Conservation (phyloP, 2,797 vertebrate genomes). For the Myotis planiceps region DNA sequence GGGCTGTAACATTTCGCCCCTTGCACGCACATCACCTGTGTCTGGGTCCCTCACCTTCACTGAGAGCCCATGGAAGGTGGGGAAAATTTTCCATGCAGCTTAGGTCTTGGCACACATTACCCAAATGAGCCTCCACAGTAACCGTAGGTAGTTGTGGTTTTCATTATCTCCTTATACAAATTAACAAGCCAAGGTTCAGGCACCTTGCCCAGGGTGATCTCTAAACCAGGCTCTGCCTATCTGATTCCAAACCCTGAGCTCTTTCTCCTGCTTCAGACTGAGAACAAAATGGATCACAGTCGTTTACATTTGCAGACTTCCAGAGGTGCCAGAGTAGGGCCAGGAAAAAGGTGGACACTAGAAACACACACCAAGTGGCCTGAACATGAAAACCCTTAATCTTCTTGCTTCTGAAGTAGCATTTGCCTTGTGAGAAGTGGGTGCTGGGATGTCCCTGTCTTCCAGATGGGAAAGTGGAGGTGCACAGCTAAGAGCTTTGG, state of each 20-base stretch:
- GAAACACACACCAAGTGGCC: not conserved
- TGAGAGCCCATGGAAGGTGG: not conserved
- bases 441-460: rapidly evolving
- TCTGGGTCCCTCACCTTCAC: too few species aligned
- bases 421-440: not conserved
- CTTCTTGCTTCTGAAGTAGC: not conserved
- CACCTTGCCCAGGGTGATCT: not conserved
- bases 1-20: not conserved
- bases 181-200: not conserved
- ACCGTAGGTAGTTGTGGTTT: rapidly evolving
- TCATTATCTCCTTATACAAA: rapidly evolving
- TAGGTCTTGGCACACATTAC: not conserved
- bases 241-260: not conserved
- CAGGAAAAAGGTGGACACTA: not conserved
- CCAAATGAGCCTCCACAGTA: not conserved
- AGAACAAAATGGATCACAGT: not conserved
- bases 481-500: too few species aligned
- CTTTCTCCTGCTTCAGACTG: not conserved
- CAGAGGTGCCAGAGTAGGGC: not conserved
- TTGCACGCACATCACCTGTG: rapidly evolving
- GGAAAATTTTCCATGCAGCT: rapidly evolving
- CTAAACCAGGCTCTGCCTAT: not conserved
- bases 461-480: not conserved
- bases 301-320: not conserved
- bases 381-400: not conserved